Conservation (phyloP, 2,113 vertebrate species). For the Gymnorhina tibicen region DNA sequence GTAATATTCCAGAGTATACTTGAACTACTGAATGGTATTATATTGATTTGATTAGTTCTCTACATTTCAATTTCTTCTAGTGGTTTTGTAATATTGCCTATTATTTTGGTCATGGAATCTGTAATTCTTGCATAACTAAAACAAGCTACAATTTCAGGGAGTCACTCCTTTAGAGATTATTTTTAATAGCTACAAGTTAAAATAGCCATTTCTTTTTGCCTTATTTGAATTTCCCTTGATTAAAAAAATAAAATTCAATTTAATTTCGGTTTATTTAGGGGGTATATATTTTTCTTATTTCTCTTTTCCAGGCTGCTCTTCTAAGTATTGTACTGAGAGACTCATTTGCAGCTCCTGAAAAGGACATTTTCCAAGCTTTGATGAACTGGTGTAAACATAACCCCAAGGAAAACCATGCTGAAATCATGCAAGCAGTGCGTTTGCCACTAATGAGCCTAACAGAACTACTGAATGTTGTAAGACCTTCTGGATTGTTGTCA, state of each 20-base stretch:
- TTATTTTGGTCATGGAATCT: not conserved
- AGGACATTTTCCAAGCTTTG: conserved; percentile 95
- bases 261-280: not conserved
- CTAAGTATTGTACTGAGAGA: conserved; percentile 88
- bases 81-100: not conserved
- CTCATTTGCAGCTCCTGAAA: conserved; percentile 93
- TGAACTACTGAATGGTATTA: not conserved
- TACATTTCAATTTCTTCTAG: not conserved
- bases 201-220: not conserved
- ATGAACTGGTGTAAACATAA: conserved; percentile 93
- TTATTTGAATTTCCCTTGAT: not conserved
- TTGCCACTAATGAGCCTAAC: conserved; percentile 96
- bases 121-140: not conserved
- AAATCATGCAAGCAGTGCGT: conserved; percentile 93
- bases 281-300: not conserved
- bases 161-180: not conserved
- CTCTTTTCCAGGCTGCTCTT: conserved; percentile 80
- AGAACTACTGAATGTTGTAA: conserved; percentile 93
- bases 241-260: not conserved
- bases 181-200: not conserved
- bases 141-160: not conserved
- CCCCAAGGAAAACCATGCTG: conserved; percentile 79
- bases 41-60: not conserved
- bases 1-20: not conserved
- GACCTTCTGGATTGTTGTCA: conserved; percentile 88